Conservation (phyloP, 2,113 vertebrate genomes). For the Podocnemis expansa region DNA sequence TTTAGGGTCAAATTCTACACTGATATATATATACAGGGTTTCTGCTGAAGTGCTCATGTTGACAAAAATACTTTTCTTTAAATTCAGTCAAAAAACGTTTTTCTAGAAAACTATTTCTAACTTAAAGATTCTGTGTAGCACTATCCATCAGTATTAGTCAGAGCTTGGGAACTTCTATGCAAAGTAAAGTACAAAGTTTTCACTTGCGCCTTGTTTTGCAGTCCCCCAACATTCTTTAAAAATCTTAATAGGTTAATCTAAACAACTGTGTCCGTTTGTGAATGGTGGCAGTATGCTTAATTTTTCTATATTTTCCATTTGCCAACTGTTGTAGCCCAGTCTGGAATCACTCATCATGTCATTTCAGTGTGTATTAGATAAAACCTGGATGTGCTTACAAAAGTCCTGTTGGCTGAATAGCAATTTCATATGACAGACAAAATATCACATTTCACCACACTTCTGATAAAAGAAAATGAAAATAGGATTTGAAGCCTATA, state of each 20-base stretch:
- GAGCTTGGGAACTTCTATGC: neutral
- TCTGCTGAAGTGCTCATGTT: neutral
- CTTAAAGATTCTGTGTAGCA: neutral
- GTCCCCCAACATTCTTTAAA: conserved; percentile 37
- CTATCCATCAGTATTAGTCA: neutral
- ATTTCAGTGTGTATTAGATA: conserved; percentile 72
- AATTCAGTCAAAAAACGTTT: neutral
- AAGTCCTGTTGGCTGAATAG: conserved; percentile 66
- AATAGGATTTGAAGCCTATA: conserved; percentile 30
- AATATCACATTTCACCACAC: conserved; percentile 49
- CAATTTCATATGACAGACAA: conserved; percentile 71
- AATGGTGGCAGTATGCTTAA: conserved; percentile 60
- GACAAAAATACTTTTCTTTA: neutral
- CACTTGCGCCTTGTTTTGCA: neutral
- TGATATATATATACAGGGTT: conserved; percentile 36
- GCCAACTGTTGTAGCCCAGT: conserved; percentile 68
- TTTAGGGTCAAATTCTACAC: conserved; percentile 35
- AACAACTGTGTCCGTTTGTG: conserved; percentile 50
- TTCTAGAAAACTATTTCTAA: neutral
- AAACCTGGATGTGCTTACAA: conserved; percentile 73
- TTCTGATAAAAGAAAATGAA: conserved; percentile 47
- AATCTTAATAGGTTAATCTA: conserved; percentile 27
- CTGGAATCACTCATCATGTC: conserved; percentile 72
- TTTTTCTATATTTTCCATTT: conserved; percentile 70
- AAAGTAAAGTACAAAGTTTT: neutral